Evolutionary conservation across 2,113 vertebrate genomes (phyloP).

Genomic region (Mustela nigripes): DNA sequence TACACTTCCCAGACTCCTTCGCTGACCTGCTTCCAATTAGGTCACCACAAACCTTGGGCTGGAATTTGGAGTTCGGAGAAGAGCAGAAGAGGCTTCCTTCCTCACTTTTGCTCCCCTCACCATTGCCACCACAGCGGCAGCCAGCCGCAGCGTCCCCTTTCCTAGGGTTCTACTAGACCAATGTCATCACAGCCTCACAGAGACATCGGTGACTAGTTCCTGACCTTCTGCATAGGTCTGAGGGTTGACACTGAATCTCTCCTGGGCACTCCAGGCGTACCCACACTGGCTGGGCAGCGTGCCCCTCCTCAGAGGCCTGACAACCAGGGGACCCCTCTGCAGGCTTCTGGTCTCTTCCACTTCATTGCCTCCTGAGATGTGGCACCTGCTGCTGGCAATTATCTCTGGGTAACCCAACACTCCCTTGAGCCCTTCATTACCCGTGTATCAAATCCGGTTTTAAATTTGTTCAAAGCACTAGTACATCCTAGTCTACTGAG

Average conservation of each 20-base stretch:
- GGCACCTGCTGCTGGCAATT: not conserved
- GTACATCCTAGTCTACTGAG: too few species aligned
- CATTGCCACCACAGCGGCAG: not conserved
- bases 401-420: not conserved
- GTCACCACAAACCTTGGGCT: not conserved
- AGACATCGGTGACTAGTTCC: not conserved
- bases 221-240: not conserved
- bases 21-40: not conserved
- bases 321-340: too few species aligned
- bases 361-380: not conserved
- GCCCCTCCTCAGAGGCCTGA: not conserved
- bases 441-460: not conserved
- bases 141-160: not conserved
- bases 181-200: not conserved
- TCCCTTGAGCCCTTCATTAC: not conserved
- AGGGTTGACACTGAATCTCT: not conserved
- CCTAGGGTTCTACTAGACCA: rapidly evolving
- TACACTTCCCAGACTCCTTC: not conserved
- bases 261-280: too few species aligned
- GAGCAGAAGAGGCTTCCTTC: not conserved
- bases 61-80: not conserved
- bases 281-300: rapidly evolving
- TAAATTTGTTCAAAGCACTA: not conserved
- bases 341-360: not conserved
- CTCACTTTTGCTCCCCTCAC: not conserved